A percentile compares a stretch with the other conserved stretches of the same genome.
Conservation (phyloP, 2,888 invertebrate genomes). For the Leucophenga maculata region DNA sequence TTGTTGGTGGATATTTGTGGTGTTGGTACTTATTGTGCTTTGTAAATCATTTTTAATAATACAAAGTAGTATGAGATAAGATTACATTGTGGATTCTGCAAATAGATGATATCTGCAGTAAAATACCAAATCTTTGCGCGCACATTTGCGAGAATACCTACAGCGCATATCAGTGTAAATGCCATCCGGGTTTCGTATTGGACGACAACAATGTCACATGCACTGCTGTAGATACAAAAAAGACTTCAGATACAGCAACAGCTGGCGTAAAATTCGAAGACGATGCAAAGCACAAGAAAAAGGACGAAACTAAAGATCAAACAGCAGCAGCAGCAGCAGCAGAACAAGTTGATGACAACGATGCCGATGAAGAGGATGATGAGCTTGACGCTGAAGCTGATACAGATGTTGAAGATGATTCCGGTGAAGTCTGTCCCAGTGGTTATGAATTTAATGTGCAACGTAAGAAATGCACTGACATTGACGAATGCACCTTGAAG, state of each 20-base stretch:
- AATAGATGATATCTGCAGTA: conserved; percentile 75
- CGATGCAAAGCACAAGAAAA: no score
- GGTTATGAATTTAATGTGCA: conserved; percentile 72
- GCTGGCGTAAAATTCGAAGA: not conserved
- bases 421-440: conserved; percentile 65
- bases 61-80: not conserved
- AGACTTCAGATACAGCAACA: not conserved
- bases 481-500: conserved; percentile 81
- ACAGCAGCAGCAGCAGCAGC: conserved; percentile 31
- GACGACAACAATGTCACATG: conserved; percentile 75
- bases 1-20: not conserved
- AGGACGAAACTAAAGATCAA: not conserved
- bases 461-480: conserved; percentile 75
- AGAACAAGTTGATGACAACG: conserved; percentile 24
- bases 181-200: conserved; percentile 72
- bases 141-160: conserved; percentile 76
- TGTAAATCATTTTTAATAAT: not conserved
- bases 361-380: conserved; percentile 28
- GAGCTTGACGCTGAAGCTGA: conserved; percentile 17
- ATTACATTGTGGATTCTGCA: conserved; percentile 2
- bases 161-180: conserved; percentile 75
- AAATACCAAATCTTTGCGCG: conserved; percentile 73
- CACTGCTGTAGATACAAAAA: conserved; percentile 35
- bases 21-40: conserved; percentile 8
- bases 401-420: not conserved